Evolutionary conservation across 2,888 invertebrate genomes (phyloP).

Genomic region (Pharmacophagus antenor): DNA sequence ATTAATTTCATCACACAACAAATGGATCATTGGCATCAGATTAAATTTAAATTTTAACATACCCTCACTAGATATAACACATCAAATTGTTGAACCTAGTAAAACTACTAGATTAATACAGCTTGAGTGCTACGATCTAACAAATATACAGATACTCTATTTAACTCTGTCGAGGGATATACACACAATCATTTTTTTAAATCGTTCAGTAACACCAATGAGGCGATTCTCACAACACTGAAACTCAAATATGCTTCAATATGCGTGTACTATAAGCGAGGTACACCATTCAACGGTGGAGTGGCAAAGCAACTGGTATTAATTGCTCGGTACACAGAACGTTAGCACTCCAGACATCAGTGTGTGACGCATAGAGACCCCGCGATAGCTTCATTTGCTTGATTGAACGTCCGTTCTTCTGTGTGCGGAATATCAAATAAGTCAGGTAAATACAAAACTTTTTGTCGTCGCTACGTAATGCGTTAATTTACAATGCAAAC

Average conservation of each 20-base stretch:
- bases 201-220: too few species aligned
- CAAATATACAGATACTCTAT: too few species aligned
- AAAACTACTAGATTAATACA: too few species aligned
- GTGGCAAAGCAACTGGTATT: conserved; percentile 15
- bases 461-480: conserved; percentile 3
- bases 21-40: too few species aligned
- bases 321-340: conserved; percentile 21
- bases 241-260: not conserved
- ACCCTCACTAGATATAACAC: too few species aligned
- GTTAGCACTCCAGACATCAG: conserved; percentile 4
- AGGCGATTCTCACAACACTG: too few species aligned
- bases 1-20: too few species aligned
- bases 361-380: not conserved
- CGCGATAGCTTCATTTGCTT: conserved; percentile 23
- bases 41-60: too few species aligned
- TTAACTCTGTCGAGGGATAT: too few species aligned
- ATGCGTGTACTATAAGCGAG: not conserved
- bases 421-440: not conserved
- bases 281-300: conserved; percentile 1
- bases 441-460: not conserved
- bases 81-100: too few species aligned
- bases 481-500: conserved; percentile 11
- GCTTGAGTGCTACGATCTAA: too few species aligned
- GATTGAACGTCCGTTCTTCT: conserved; percentile 16
- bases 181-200: too few species aligned